A percentile compares a stretch with the other conserved stretches of the same genome.
Conservation (phyloP, 2,888 invertebrate species). For the Thereva unica region DNA sequence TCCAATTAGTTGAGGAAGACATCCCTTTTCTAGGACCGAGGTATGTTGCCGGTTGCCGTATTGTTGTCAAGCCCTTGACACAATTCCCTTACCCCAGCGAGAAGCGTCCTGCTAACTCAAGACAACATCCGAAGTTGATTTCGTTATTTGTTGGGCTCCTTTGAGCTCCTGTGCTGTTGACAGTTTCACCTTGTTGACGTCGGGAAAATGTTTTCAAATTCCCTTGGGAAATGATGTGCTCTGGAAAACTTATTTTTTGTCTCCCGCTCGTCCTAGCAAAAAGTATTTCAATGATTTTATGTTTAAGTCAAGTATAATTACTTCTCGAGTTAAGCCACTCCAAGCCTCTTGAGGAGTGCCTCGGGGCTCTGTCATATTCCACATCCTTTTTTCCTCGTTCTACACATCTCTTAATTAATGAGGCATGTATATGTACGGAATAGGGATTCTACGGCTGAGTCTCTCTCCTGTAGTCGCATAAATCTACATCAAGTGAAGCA, state of each 20-base stretch:
- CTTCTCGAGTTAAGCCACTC: background rate
- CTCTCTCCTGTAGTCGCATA: conserved; percentile 16
- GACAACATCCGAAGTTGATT: too few relatives aligned
- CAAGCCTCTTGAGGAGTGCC: background rate
- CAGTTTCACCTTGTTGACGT: conserved; percentile 15
- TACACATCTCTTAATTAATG: conserved; percentile 4
- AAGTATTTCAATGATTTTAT: conserved; percentile 14
- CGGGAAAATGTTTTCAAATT: background rate
- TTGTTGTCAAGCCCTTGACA: too few relatives aligned
- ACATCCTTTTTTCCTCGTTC: conserved; percentile 14
- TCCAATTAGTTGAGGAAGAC: too few relatives aligned
- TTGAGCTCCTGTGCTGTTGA: background rate
- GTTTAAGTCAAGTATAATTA: conserved; percentile 15
- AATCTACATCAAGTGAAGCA: conserved; percentile 25
- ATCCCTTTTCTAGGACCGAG: too few relatives aligned
- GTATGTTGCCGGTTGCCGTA: too few relatives aligned
- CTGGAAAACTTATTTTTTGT: background rate
- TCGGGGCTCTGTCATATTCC: background rate
- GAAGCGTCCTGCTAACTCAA: too few relatives aligned
- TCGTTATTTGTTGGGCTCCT: too few relatives aligned
- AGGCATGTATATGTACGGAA: background rate
- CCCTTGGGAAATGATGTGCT: background rate
- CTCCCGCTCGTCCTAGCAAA: background rate
- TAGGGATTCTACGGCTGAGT: background rate
- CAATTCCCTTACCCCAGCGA: too few relatives aligned